Percentiles rank a stretch among this genome's conserved stretches.
phyloP scores from a whole-genome alignment of 2,797 vertebrate genomes.

The Columba guinea region DNA sequence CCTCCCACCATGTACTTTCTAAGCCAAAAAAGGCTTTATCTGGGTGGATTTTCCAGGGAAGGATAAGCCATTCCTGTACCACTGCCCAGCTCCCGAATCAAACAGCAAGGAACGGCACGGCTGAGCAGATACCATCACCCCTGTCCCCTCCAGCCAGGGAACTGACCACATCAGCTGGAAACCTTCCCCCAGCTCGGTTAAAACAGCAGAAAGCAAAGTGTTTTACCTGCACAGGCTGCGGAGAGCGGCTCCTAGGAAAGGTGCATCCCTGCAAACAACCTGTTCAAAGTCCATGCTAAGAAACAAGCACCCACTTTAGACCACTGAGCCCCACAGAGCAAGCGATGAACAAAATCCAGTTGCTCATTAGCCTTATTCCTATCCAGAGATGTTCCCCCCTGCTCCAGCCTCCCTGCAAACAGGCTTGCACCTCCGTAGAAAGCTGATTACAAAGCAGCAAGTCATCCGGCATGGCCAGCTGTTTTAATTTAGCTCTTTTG shows the following conservation, averaged over 20 bases:
- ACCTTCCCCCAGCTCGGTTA: background rate
- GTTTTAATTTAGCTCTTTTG: background rate
- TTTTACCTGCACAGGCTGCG: background rate
- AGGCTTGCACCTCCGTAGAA: background rate
- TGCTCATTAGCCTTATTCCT: fast-evolving
- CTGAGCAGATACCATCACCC: background rate
- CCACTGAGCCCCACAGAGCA: fast-evolving
- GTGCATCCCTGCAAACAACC: background rate
- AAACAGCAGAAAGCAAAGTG: fast-evolving
- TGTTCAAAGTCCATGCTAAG: background rate
- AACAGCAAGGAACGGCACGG: fast-evolving
- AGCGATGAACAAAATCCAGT: fast-evolving
- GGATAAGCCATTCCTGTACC: background rate
- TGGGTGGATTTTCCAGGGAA: background rate
- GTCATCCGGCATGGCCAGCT: background rate
- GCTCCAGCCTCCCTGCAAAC: fast-evolving
- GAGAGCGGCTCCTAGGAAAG: background rate
- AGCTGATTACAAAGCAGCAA: background rate
- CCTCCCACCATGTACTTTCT: background rate
- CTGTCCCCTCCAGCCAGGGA: background rate
- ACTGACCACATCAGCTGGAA: background rate
- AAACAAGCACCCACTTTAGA: background rate
- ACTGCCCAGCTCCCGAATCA: background rate
- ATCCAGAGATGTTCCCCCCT: background rate
- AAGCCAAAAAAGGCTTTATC: background rate